phyloP scores from a whole-genome alignment of 2,888 invertebrate species.

The Watsonalla binaria region DNA sequence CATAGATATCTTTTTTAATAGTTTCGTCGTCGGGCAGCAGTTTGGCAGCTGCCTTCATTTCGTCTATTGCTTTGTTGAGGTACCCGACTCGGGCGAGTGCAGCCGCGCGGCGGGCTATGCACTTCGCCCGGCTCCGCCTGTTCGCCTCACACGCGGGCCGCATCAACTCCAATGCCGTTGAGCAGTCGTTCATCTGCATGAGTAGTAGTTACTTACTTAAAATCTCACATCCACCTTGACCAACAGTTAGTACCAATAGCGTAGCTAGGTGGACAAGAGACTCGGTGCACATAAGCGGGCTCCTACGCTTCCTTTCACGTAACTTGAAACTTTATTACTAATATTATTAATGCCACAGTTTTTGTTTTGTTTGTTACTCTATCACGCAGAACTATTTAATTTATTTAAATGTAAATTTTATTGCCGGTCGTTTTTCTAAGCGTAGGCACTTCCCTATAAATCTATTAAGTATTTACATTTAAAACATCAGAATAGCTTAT shows the following conservation, averaged over 20 bases:
- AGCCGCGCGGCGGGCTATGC: constrained; percentile 86
- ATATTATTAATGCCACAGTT: no score
- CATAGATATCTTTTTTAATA: constrained; percentile 81
- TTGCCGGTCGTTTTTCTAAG: no score
- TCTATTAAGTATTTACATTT: no score
- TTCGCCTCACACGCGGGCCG: constrained; percentile 86
- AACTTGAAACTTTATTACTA: no score
- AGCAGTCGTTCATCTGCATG: constrained; percentile 73
- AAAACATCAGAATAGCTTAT: no score
- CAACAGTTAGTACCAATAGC: not conserved
- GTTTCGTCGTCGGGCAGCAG: constrained; percentile 81
- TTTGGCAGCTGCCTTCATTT: constrained; percentile 85
- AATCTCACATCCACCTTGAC: not conserved
- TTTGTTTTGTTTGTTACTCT: no score
- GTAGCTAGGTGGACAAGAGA: not conserved
- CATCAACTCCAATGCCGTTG: constrained; percentile 85
- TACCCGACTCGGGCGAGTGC: constrained; percentile 85
- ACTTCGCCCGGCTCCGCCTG: constrained; percentile 83
- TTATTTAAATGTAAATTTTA: not conserved
- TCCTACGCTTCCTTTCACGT: no score
- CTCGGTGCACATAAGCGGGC: not conserved
- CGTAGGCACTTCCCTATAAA: no score
- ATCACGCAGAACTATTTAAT: not conserved
- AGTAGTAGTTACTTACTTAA: not conserved
- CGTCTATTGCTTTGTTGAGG: constrained; percentile 83